Conservation (phyloP, 2,888 invertebrate genomes). For the Acronicta psi region DNA sequence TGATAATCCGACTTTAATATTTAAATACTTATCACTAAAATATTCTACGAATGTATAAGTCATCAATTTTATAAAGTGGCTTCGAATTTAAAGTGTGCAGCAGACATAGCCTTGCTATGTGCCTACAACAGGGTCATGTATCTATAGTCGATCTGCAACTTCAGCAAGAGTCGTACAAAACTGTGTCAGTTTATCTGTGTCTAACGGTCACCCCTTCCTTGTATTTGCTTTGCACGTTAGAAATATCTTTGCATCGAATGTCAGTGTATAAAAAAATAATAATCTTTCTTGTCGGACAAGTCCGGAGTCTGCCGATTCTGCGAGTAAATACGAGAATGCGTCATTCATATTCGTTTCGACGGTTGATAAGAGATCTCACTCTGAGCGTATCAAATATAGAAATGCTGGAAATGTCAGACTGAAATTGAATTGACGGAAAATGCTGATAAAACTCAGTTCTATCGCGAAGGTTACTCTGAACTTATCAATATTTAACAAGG, state of each 20-base stretch:
- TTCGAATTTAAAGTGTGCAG: neutral
- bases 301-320: slow-evolving; percentile 37
- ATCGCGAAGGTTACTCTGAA: slow-evolving; percentile 1
- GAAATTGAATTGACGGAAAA: slow-evolving; percentile 30
- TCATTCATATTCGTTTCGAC: slow-evolving; percentile 43
- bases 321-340: slow-evolving; percentile 40
- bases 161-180: slow-evolving; percentile 60
- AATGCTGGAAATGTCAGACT: slow-evolving; percentile 29
- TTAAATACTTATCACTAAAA: no score
- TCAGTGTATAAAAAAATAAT: slow-evolving; percentile 44
- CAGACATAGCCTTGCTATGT: slow-evolving; percentile 4
- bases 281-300: slow-evolving; percentile 42
- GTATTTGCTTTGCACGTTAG: slow-evolving; percentile 73
- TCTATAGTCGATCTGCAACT: slow-evolving; percentile 30
- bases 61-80: neutral
- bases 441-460: slow-evolving; percentile 18
- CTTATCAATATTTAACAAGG: neutral
- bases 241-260: slow-evolving; percentile 59
- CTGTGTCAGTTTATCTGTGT: slow-evolving; percentile 81
- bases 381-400: slow-evolving; percentile 38
- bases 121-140: slow-evolving; percentile 28
- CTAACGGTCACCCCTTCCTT: slow-evolving; percentile 77
- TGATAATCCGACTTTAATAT: no score
- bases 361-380: slow-evolving; percentile 43
- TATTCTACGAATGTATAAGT: neutral